Percentiles rank a stretch among this genome's conserved stretches.
Conservation (phyloP, 1,140 invertebrate species). For the Dendrolimus kikuchii region DNA sequence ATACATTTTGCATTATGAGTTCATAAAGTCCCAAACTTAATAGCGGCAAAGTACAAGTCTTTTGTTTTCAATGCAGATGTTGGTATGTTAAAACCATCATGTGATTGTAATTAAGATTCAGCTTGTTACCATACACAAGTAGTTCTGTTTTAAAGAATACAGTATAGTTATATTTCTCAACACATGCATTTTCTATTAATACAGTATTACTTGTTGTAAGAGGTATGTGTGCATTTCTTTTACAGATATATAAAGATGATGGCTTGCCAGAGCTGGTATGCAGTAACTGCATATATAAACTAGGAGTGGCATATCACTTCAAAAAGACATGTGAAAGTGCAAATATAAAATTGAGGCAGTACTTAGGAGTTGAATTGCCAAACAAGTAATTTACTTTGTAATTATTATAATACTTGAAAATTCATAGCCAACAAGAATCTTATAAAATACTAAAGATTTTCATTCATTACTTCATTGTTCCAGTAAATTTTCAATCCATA, state of each 20-base stretch:
- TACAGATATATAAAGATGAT: slow-evolving; percentile 75
- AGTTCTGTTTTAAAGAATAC: neutral
- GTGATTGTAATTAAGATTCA: too few relatives aligned
- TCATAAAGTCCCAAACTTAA: too few relatives aligned
- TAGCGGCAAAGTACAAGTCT: too few relatives aligned
- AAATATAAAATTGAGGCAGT: slow-evolving; percentile 75
- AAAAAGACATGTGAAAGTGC: slow-evolving; percentile 78
- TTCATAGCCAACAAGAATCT: neutral
- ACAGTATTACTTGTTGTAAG: neutral
- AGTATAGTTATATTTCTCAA: neutral
- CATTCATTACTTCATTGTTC: too few relatives aligned
- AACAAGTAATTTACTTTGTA: slow-evolving; percentile 30
- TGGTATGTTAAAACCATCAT: too few relatives aligned
- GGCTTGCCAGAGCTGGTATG: slow-evolving; percentile 78
- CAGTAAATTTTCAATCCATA: too few relatives aligned
- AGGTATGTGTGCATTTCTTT: slow-evolving; percentile 6
- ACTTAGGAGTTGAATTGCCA: slow-evolving; percentile 66
- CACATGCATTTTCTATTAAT: neutral
- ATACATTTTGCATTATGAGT: too few relatives aligned
- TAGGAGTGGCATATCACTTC: slow-evolving; percentile 78
- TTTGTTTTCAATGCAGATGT: too few relatives aligned
- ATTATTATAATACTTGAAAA: neutral
- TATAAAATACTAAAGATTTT: neutral
- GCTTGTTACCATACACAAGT: too few relatives aligned
- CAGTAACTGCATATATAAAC: slow-evolving; percentile 76